phyloP scores from a whole-genome alignment of 2,797 vertebrate genomes.

The Sebastiscus albofasciatus region DNA sequence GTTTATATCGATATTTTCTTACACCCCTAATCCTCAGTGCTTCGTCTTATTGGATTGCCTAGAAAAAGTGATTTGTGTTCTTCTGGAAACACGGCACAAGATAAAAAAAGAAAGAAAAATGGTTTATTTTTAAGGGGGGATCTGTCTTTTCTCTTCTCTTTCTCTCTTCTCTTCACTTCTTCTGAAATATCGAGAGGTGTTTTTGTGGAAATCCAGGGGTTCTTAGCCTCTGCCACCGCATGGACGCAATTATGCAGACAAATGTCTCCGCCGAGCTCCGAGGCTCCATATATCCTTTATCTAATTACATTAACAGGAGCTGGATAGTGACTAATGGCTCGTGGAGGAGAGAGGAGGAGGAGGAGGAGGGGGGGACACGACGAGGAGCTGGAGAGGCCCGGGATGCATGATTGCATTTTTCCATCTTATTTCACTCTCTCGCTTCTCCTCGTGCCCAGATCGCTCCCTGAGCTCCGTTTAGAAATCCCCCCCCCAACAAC shows the following conservation, averaged over 20 bases:
- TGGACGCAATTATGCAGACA: slow-evolving; percentile 70
- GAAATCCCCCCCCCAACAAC: slow-evolving; percentile 26
- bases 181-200: slow-evolving; percentile 51
- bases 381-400: slow-evolving; percentile 50
- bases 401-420: slow-evolving; percentile 79
- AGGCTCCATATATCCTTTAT: slow-evolving; percentile 74
- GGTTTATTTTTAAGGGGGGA: slow-evolving; percentile 4
- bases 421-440: slow-evolving; percentile 74
- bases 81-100: slow-evolving; percentile 4
- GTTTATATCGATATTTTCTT: too few relatives aligned
- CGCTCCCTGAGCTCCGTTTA: slow-evolving; percentile 48
- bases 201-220: slow-evolving; percentile 58
- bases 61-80: slow-evolving; percentile 18
- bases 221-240: slow-evolving; percentile 43
- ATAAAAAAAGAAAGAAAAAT: slow-evolving; percentile 2
- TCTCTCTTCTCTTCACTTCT: not conserved
- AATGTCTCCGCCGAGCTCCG: slow-evolving; percentile 63
- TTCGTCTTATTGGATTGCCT: slow-evolving; percentile 5
- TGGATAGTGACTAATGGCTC: slow-evolving; percentile 74
- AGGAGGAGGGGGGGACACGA: slow-evolving; percentile 6
- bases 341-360: slow-evolving; percentile 32
- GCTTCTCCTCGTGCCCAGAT: slow-evolving; percentile 51
- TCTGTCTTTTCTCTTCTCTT: not conserved
- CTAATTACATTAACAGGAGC: slow-evolving; percentile 81
- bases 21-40: not conserved